Percentiles rank a stretch among this genome's conserved stretches.
Evolutionary conservation across 2,113 vertebrate genomes (phyloP).

Genomic region (Rhizomys pruinosus): DNA sequence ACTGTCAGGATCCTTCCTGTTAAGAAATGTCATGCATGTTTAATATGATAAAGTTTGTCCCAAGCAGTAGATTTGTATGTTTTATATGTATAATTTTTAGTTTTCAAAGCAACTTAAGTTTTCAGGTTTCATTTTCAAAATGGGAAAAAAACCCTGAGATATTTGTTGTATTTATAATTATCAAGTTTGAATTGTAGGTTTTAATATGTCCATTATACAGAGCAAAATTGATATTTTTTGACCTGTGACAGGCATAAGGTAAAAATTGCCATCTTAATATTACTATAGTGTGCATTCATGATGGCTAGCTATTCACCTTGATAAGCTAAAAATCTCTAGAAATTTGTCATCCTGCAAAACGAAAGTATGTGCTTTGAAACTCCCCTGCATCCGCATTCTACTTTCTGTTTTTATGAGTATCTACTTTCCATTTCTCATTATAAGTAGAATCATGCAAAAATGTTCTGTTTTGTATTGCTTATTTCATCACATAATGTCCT

Average conservation of each 20-base stretch:
- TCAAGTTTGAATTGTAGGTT: conserved; percentile 66
- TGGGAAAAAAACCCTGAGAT: conserved; percentile 53
- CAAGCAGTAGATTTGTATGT: conserved; percentile 33
- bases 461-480: conserved; percentile 9
- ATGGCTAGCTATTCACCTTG: not conserved
- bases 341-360: conserved; percentile 24
- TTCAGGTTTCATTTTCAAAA: conserved; percentile 56
- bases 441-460: conserved; percentile 9
- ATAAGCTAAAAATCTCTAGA: not conserved
- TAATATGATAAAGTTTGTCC: conserved; percentile 68
- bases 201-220: conserved; percentile 62
- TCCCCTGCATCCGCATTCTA: not conserved
- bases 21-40: conserved; percentile 73
- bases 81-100: conserved; percentile 39
- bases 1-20: conserved; percentile 70
- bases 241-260: conserved; percentile 26
- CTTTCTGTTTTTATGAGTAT: conserved; percentile 18
- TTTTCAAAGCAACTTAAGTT: conserved; percentile 58
- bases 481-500: not conserved
- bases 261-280: not conserved
- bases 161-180: conserved; percentile 28
- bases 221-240: not conserved
- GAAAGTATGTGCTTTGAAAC: not conserved
- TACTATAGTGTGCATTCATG: not conserved
- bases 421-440: not conserved